phyloP scores from a whole-genome alignment of 2,797 vertebrate species.

The Lepus townsendii region DNA sequence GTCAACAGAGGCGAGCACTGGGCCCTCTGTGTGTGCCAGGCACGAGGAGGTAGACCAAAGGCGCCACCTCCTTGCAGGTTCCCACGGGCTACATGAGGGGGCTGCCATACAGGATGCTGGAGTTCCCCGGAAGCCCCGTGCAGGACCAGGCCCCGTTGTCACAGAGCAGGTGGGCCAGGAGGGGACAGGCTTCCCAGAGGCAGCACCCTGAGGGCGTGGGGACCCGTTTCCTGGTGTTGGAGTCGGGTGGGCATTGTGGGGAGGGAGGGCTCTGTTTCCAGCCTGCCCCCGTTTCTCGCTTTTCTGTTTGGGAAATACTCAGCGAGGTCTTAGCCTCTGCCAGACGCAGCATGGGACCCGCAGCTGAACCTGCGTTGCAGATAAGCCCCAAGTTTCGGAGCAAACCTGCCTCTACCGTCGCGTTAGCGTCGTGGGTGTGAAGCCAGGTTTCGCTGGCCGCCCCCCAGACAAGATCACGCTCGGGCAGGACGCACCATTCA shows the following conservation, averaged over 20 bases:
- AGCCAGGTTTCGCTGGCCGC: too few species aligned
- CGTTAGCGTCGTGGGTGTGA: not conserved
- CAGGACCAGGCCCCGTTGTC: not conserved
- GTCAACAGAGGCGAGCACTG: too few species aligned
- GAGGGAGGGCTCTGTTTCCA: not conserved
- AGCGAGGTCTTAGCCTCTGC: not conserved
- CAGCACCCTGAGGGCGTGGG: accelerated
- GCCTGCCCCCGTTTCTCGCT: not conserved
- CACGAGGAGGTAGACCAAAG: not conserved
- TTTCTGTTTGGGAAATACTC: slow-evolving; percentile 9
- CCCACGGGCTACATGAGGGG: not conserved
- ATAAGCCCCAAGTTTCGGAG: not conserved
- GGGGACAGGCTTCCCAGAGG: not conserved
- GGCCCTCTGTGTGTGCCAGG: accelerated
- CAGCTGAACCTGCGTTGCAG: not conserved
- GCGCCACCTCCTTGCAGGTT: not conserved
- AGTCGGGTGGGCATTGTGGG: too few species aligned
- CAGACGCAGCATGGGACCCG: not conserved
- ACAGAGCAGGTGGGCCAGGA: not conserved
- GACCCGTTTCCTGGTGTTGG: not conserved
- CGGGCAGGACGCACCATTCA: not conserved
- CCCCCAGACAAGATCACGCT: not conserved
- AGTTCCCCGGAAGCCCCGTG: not conserved
- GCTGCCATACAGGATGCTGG: too few species aligned
- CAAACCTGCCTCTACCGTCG: too few species aligned